phyloP scores from a whole-genome alignment of 2,797 vertebrate species.

The Mormyrops boulengeri region DNA sequence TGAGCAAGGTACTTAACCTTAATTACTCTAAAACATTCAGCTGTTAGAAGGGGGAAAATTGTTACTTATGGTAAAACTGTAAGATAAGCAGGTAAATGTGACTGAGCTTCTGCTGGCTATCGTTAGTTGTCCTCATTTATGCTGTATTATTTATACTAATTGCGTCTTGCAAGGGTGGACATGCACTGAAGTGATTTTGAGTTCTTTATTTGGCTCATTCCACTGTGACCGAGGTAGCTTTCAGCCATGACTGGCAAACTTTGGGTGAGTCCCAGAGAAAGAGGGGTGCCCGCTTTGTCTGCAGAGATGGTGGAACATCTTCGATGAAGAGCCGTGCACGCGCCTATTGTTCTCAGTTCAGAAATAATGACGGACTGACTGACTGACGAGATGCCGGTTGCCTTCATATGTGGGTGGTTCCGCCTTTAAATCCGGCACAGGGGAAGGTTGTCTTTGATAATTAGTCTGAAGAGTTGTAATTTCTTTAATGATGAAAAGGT shows the following conservation, averaged over 20 bases:
- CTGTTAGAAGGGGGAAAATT: background rate
- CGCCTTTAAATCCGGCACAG: background rate
- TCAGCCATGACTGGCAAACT: background rate
- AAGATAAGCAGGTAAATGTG: background rate
- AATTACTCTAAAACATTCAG: background rate
- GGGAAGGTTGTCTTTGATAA: slow-evolving; percentile 12
- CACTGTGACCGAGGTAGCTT: background rate
- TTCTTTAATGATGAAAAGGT: slow-evolving; percentile 6
- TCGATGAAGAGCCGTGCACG: background rate
- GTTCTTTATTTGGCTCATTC: background rate
- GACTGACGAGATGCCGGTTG: background rate
- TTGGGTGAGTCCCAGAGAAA: background rate
- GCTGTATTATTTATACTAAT: background rate
- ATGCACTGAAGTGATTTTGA: background rate
- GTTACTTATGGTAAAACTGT: background rate
- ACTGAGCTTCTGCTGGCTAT: background rate
- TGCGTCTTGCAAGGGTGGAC: background rate
- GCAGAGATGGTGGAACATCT: background rate
- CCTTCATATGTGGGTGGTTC: background rate
- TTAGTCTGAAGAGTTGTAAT: slow-evolving; percentile 8
- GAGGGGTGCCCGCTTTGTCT: background rate
- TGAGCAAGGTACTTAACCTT: background rate
- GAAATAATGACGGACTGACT: slow-evolving; percentile 12
- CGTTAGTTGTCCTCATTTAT: background rate
- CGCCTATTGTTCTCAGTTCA: background rate